Evolutionary conservation across 2,888 invertebrate genomes (phyloP).

Genomic region (Archips crataeganus): DNA sequence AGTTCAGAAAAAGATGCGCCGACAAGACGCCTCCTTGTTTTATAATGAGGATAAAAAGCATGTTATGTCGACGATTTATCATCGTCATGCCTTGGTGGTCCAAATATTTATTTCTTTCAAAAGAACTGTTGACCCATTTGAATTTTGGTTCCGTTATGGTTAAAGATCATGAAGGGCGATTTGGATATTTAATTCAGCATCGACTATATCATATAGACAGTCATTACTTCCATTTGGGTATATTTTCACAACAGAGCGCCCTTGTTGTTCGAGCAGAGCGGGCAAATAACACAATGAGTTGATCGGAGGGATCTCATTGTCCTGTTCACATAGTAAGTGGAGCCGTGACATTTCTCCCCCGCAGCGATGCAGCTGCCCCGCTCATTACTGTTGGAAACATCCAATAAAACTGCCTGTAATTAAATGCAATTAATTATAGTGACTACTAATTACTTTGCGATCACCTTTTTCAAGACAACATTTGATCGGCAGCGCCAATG

Average conservation of each 20-base stretch:
- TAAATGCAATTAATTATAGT: slow-evolving; percentile 48
- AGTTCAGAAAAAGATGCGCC: slow-evolving; percentile 27
- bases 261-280: slow-evolving; percentile 46
- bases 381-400: slow-evolving; percentile 56
- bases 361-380: slow-evolving; percentile 65
- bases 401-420: slow-evolving; percentile 59
- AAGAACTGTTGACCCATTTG: slow-evolving; percentile 20
- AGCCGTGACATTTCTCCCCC: slow-evolving; percentile 71
- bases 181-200: slow-evolving; percentile 31
- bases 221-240: slow-evolving; percentile 40
- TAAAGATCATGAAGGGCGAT: slow-evolving; percentile 30
- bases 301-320: slow-evolving; percentile 62
- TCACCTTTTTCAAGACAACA: slow-evolving; percentile 1
- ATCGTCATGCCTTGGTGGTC: slow-evolving; percentile 39
- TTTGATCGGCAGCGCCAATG: neutral
- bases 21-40: slow-evolving; percentile 27
- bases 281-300: slow-evolving; percentile 60
- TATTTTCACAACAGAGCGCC: slow-evolving; percentile 42
- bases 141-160: slow-evolving; percentile 24
- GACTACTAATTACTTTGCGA: slow-evolving; percentile 44
- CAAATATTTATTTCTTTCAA: slow-evolving; percentile 30
- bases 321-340: slow-evolving; percentile 54
- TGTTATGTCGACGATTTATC: slow-evolving; percentile 31
- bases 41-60: slow-evolving; percentile 34
- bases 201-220: slow-evolving; percentile 24